phyloP scores from a whole-genome alignment of 2,888 invertebrate genomes.

The Lysandra coridon region DNA sequence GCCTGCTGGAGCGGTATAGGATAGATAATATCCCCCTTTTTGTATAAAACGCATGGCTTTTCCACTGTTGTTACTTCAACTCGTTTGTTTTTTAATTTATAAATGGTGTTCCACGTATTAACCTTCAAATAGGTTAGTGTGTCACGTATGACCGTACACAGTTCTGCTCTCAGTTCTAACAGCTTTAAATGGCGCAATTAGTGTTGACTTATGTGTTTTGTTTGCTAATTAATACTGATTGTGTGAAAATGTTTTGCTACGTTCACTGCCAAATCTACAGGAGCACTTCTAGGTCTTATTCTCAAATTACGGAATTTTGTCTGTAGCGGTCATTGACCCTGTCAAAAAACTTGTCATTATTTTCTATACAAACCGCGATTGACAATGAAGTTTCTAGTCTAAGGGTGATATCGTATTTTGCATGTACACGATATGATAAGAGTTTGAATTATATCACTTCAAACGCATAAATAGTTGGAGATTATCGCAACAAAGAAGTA shows the following conservation, averaged over 20 bases:
- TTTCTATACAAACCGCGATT: too few species aligned
- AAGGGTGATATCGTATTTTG: too few species aligned
- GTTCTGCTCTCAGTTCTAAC: conserved; percentile 6
- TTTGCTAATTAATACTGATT: background rate
- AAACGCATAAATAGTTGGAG: too few species aligned
- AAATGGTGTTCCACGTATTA: conserved; percentile 14
- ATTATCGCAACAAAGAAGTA: too few species aligned
- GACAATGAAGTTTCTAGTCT: too few species aligned
- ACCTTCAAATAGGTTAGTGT: conserved; percentile 22
- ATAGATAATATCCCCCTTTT: background rate
- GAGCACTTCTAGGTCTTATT: background rate
- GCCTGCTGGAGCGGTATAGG: too few species aligned
- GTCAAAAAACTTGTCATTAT: too few species aligned
- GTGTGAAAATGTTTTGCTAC: background rate
- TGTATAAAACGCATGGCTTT: background rate
- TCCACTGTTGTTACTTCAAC: too few species aligned
- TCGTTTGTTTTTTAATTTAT: background rate
- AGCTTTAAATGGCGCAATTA: conserved; percentile 17
- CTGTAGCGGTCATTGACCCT: too few species aligned
- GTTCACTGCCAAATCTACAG: background rate
- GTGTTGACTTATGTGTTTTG: conserved; percentile 9
- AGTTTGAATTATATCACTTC: too few species aligned
- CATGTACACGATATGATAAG: too few species aligned
- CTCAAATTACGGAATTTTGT: too few species aligned
- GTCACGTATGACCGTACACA: conserved; percentile 25